Evolutionary conservation across 2,888 invertebrate species (phyloP).

Genomic region (Petrolisthes manimaculis): DNA sequence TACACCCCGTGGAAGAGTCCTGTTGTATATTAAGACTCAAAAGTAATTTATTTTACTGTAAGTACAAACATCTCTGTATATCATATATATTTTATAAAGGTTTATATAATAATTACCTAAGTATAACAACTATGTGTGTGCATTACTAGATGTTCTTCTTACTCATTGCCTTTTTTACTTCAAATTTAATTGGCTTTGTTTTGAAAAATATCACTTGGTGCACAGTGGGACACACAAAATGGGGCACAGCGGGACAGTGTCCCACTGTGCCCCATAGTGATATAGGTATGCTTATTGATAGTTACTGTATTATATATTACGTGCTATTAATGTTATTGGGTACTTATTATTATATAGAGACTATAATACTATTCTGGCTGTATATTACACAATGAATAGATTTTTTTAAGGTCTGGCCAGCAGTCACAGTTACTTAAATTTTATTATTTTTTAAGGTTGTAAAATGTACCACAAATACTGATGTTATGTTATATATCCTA

Average conservation of each 20-base stretch:
- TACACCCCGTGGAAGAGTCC: no score
- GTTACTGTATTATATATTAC: not conserved
- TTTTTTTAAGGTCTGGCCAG: no score
- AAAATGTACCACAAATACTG: not conserved
- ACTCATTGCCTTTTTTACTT: not conserved
- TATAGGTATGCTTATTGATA: no score
- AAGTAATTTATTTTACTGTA: no score
- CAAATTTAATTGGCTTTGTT: not conserved
- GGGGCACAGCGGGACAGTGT: not conserved
- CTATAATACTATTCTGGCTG: not conserved
- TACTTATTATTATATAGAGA: not conserved
- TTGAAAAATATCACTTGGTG: no score
- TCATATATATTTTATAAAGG: not conserved
- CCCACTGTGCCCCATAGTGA: not conserved
- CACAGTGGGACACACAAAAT: no score
- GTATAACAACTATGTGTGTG: not conserved
- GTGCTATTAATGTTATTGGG: not conserved
- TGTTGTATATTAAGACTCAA: no score
- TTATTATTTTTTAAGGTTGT: not conserved
- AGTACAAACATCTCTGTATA: no score
- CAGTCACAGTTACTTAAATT: no score
- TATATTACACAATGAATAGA: slow-evolving; percentile 7
- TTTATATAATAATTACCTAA: not conserved
- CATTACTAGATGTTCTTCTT: not conserved
- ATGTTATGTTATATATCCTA: not conserved